A percentile compares a stretch with the other conserved stretches of the same genome.
These are phyloP conservation scores for Caerostris darwini DNA, from an alignment of 1,140 invertebrate species.

Conservation along the genomic window DNA sequence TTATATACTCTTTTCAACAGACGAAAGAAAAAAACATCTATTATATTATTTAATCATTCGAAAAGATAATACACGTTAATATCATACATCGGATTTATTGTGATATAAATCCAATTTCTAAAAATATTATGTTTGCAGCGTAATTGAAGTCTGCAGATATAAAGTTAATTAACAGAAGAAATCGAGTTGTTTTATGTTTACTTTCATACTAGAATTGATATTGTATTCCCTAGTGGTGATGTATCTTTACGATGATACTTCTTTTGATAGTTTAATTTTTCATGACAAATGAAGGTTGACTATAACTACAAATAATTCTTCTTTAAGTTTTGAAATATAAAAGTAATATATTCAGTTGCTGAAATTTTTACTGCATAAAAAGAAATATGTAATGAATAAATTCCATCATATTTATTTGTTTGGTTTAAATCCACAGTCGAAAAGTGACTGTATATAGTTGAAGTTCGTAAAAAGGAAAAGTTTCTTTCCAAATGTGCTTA, in stretches of 20 bases:
- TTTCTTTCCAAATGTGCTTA: neutral
- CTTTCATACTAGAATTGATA: neutral
- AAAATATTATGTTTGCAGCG: neutral
- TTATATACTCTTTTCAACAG: neutral
- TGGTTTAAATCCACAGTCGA: neutral
- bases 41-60: neutral
- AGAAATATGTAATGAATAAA: neutral
- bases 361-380: neutral
- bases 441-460: neutral
- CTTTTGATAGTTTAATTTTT: neutral
- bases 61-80: neutral
- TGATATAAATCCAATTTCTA: neutral
- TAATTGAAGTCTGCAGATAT: neutral
- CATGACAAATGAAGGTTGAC: neutral
- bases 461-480: neutral
- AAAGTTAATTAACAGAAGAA: neutral
- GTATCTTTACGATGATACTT: no score
- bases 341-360: neutral
- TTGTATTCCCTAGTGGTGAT: no score
- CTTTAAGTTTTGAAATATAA: neutral
- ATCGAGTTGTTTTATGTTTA: neutral
- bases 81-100: neutral
- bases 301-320: neutral
- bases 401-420: neutral
- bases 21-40: neutral